Evolutionary conservation across 30 jellyfish, hydroid and myxozoan genomes (phyloP), one percentile per base, ranked within the genome.

Genomic region (Aurelia sp.): DNA sequence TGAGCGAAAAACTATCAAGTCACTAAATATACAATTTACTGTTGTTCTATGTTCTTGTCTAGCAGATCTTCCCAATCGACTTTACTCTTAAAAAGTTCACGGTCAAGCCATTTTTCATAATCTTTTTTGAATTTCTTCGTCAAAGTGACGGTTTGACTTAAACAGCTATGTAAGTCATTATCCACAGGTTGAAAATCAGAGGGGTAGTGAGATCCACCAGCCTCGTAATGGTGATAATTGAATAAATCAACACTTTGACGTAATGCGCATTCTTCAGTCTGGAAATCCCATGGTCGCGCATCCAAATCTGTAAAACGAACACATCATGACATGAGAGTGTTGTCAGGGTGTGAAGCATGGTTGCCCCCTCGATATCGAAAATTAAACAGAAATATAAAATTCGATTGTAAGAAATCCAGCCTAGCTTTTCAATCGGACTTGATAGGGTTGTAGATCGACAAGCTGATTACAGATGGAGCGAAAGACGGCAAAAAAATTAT

Each of bases 251-350:
- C 99, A 52, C 88, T 94, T 82, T 94, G 99, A 71, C 99, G 97
- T 58, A 94, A 59, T 65, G 99, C 97, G 82, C 99, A 94, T 63
- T 94, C 99, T 69, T 94, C 99, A 2, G 99, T 94, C 63, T 94
- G 99, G 72, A 94, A 94, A 66, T 94, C 99, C 99, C 99, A 94
- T 21, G 99, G 99, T 18, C 99, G 94, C 55, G 99, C 97, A 60
- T 94, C 99, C 41, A 88, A 81, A 70, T 94, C 99, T 94, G 69
- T 11, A 72, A 66, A 21, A 63, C 27, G 7, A 50, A 53, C 11
- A 73, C 79, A 55, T 18, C 10, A 4, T 37, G 50, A 37, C 10
- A 4, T 37, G 50, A 37, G 4, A 37, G 50, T 37, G 10, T 37
- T 37, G 55, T 7, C 16, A 0, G 0, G 55, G 15, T 1, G 9